phyloP scores from a whole-genome alignment of 53 echinoderm and acorn worm genomes.

The Holothuria scabra region DNA sequence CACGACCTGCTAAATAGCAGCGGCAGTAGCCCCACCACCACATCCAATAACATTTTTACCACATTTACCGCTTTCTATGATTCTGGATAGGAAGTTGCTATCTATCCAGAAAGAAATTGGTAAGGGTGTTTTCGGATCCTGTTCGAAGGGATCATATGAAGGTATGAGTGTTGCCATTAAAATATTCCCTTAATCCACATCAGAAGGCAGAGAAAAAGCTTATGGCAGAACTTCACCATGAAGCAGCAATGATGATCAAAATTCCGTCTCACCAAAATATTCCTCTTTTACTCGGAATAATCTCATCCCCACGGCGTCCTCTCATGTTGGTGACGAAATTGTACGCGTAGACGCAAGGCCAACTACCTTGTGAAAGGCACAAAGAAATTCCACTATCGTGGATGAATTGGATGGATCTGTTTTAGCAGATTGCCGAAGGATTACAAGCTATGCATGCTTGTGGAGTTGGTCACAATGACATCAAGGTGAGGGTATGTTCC shows the following conservation, averaged over 20 bases:
- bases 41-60: not conserved
- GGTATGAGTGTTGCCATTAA: constrained; percentile 16
- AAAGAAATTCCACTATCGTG: constrained; percentile 1
- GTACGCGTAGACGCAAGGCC: not conserved
- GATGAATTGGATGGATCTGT: constrained; percentile 18
- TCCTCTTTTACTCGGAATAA: constrained; percentile 16
- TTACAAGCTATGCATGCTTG: constrained; percentile 22
- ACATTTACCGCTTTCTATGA: too few species aligned
- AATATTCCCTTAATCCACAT: constrained; percentile 15
- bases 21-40: not conserved
- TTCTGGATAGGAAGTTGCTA: not conserved
- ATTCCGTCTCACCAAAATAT: constrained; percentile 24
- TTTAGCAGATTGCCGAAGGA: constrained; percentile 5
- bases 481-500: constrained; percentile 10
- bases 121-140: not conserved
- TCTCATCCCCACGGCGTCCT: constrained; percentile 11
- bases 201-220: constrained; percentile 27
- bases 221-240: constrained; percentile 15
- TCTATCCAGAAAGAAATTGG: constrained; percentile 3
- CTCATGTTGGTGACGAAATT: constrained; percentile 22
- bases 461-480: constrained; percentile 5
- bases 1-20: too few species aligned
- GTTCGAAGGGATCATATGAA: constrained; percentile 20
- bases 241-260: constrained; percentile 20
- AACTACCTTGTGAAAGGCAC: not conserved